Percentiles rank a stretch among this genome's conserved stretches.
Evolutionary conservation across 2,888 invertebrate species (phyloP).

Genomic region (Nebria brevicollis): DNA sequence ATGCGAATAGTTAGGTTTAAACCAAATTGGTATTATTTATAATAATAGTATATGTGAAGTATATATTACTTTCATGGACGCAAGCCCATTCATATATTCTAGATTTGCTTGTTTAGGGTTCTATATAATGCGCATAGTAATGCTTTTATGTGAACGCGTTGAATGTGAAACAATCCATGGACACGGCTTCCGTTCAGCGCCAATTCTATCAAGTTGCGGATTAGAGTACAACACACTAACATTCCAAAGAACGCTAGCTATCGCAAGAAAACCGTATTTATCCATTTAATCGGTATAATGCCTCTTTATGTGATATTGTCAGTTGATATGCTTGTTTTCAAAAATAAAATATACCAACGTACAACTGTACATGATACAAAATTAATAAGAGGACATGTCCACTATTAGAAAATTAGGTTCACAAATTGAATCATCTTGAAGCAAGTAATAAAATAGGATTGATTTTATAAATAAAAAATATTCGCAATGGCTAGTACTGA

Average conservation of each 20-base stretch:
- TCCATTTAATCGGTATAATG: constrained; percentile 40
- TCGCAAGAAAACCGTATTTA: constrained; percentile 23
- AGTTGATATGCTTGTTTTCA: neutral
- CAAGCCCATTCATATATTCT: too few relatives aligned
- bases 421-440: too few relatives aligned
- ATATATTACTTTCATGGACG: too few relatives aligned
- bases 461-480: too few relatives aligned
- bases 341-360: neutral
- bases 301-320: constrained; percentile 24
- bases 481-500: too few relatives aligned
- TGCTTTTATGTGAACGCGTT: neutral
- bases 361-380: too few relatives aligned
- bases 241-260: neutral
- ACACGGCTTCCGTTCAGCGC: neutral
- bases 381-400: too few relatives aligned
- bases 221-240: neutral
- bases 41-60: too few relatives aligned
- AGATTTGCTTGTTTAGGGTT: neutral
- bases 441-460: too few relatives aligned
- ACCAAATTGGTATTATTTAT: too few relatives aligned
- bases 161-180: neutral
- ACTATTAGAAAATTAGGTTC: too few relatives aligned
- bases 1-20: too few relatives aligned
- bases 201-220: neutral
- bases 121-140: neutral